Percentiles rank a stretch among this genome's conserved stretches.
These are phyloP conservation scores for Pogonus chalceus DNA, from an alignment of 1,140 invertebrate species.

Conservation along the genomic window DNA sequence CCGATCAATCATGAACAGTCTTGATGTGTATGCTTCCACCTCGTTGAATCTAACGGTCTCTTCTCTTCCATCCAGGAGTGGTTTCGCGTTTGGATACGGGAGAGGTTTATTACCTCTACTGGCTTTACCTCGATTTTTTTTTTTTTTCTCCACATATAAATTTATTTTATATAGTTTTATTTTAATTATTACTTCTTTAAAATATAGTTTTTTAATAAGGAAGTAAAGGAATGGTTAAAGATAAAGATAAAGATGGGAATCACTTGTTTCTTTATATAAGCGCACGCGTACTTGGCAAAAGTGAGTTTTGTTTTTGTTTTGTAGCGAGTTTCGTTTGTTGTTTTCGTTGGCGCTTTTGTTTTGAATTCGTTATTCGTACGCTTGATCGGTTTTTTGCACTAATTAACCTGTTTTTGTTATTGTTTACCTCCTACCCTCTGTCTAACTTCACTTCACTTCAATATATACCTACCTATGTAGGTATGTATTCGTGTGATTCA, in stretches of 20 bases:
- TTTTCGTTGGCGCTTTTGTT: not conserved
- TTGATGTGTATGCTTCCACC: slow-evolving; percentile 2
- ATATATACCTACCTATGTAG: too few species aligned
- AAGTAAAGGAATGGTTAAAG: too few species aligned
- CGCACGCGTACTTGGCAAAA: not conserved
- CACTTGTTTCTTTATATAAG: not conserved
- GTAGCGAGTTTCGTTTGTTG: not conserved
- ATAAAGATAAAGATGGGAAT: not conserved
- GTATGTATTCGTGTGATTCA: too few species aligned
- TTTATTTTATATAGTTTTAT: too few species aligned
- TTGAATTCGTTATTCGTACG: not conserved
- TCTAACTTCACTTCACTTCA: too few species aligned
- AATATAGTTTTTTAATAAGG: too few species aligned
- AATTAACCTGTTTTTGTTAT: slow-evolving; percentile 3
- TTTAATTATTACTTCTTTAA: too few species aligned
- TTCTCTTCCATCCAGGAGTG: not conserved
- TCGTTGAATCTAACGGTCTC: not conserved
- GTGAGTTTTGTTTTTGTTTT: not conserved
- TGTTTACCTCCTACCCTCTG: too few species aligned
- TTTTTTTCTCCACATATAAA: not conserved
- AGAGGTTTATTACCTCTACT: too few species aligned
- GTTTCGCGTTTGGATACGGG: too few species aligned
- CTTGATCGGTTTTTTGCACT: not conserved
- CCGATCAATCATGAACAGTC: slow-evolving; percentile 4
- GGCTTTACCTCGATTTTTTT: too few species aligned